Base-by-base conservation (phyloP, 2,888 invertebrate genomes). In the Stegana nigrithorax region DNA sequence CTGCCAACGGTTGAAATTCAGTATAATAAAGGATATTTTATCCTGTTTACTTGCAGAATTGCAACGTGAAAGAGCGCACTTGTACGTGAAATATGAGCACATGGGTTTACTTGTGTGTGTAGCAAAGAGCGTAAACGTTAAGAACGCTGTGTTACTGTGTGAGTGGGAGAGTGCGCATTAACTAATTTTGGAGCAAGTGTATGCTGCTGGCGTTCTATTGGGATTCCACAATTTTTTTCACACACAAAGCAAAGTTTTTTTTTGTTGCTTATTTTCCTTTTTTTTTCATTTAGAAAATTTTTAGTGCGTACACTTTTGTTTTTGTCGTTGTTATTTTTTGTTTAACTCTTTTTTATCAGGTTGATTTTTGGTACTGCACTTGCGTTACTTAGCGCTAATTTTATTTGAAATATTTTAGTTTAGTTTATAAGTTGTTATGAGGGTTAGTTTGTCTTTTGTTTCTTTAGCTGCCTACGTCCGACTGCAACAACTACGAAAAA, bases 21-120 rank as follows among this genome's bases (percentile, higher is more conserved):
- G 81, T 82, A 82, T 81, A 82, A 82, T 82, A 81, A 80, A 82
- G 81, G n/a, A n/a, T n/a, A n/a, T n/a, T n/a, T n/a, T 82, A 81
- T 81, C 82, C 81, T 80, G 77, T 78, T 76, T 71, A 67, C 62
- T 62, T 50, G 47, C 47, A 59, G 32, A 19, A 39, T 47, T 55
- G 55, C 59, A 55, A 39, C 29, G 25, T 51, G 47, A 56, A 14
- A 36, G 36, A 36, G 36, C 10, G 36, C 10, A n/a, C n/a, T n/a
- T n/a, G n/a, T n/a, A n/a, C n/a, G n/a, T n/a, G n/a, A n/a, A n/a
- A n/a, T n/a, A n/a, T n/a, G n/a, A n/a, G n/a, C n/a, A n/a, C n/a
- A n/a, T n/a, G n/a, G n/a, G n/a, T n/a, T n/a, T n/a, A n/a, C n/a
- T n/a, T n/a, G n/a, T n/a, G n/a, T n/a, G n/a, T n/a, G n/a, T n/a